Conservation (phyloP, 2,888 invertebrate genomes). For the Tanypteryx hageni region DNA sequence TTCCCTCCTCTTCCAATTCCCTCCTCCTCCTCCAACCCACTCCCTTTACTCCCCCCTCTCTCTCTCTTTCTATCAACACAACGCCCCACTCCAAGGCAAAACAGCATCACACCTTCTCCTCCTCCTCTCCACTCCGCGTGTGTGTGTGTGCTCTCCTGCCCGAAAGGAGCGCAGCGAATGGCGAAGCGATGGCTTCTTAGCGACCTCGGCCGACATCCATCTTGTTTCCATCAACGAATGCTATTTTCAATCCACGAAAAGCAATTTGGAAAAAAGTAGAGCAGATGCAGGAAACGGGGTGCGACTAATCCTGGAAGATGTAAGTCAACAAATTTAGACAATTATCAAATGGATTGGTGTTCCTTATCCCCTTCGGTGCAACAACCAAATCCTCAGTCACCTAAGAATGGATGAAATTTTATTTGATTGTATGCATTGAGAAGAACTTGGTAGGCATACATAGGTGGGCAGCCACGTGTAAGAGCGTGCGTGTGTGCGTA, state of each 20-base stretch:
- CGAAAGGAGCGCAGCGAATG: neutral
- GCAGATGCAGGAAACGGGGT: neutral
- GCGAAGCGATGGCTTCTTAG: neutral
- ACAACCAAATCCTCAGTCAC: no score
- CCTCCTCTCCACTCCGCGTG: neutral
- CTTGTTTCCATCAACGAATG: neutral
- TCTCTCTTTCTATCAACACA: neutral
- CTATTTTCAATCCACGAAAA: neutral
- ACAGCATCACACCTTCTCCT: neutral
- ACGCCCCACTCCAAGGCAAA: neutral
- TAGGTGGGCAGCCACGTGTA: no score
- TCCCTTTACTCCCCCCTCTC: neutral
- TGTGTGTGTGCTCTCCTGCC: neutral
- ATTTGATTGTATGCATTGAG: no score
- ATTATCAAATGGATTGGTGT: no score
- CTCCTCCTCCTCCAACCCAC: neutral
- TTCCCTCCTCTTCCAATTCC: neutral
- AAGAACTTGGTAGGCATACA: no score
- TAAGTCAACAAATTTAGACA: no score
- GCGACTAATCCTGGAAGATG: neutral
- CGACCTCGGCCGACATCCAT: neutral
- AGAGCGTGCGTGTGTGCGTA: no score
- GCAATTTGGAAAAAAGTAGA: neutral
- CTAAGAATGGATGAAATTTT: no score
- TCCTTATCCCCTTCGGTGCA: no score